Evolutionary conservation across 1,140 invertebrate species (phyloP), one percentile per base, ranked within the genome.

Genomic region (Brevipalpus yothersi): DNA sequence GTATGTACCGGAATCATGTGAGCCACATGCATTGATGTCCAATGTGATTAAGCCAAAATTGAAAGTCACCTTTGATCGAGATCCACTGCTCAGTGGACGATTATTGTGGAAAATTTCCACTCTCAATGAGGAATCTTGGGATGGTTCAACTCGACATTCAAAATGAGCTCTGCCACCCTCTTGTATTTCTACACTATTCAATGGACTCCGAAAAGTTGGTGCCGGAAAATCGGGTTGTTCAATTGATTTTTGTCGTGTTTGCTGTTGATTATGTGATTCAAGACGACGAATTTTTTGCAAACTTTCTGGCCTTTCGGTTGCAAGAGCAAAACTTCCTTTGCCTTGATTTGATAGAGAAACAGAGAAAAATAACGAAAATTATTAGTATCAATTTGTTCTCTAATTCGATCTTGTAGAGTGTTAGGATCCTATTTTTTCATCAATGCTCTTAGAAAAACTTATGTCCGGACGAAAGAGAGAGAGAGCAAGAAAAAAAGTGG

Each of bases 51-150:
- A 89, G 17, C 86, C 87, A 70, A 91, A 91, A 66, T 94, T 90
- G 51, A 41, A 40, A 19, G 89, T 77, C 71, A 84, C 85, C 68
- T 89, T 86, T 4, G 93, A 86, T 62, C 90, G 75, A 15, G 85
- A 88, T 13, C 78, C 79, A 67, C 58, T 19, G 65, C 82, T 81
- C 64, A 63, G 41, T 40, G 86, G 83, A 63, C 80, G 75, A 67
- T 86, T 88, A 69, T 96, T 92, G 63, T 91, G 87, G 74, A 87
- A 93, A 94, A 93, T 98, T 75, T 95, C 87, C 0, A 98, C 89
- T 70, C 85, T 88, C 83, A 98, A 86, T 0, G 86, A 87, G 0
- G 86, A 79, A 75, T 98, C 93, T 43, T 90, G 93, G 19, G 95
- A 85, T 11, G 94, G 94, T 65, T 95, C 90, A 13, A 98, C 72